These are phyloP conservation scores for Anabacerthia variegaticeps DNA, from an alignment of 2,797 vertebrate genomes.

Conservation along the genomic window DNA sequence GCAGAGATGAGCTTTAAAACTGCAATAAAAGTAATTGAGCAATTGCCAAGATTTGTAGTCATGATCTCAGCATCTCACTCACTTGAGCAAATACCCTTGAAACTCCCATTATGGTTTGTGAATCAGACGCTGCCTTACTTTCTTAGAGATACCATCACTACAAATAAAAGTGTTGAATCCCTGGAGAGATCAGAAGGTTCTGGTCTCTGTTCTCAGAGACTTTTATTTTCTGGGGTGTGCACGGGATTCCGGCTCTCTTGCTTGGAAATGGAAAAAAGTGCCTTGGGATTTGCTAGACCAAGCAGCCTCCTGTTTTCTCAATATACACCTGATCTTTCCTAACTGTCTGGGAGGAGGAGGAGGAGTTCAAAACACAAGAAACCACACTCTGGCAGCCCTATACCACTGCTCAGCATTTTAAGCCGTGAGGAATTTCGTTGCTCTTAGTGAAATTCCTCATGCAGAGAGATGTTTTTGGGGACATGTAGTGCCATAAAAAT, in stretches of 20 bases:
- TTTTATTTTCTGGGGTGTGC: neutral
- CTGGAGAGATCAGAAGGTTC: neutral
- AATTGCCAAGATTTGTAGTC: conserved; percentile 20
- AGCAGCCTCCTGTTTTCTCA: neutral
- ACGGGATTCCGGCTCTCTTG: neutral
- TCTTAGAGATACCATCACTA: conserved; percentile 47
- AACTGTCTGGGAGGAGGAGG: neutral
- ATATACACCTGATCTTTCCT: neutral
- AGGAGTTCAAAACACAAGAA: conserved; percentile 23
- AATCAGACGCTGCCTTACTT: conserved; percentile 3
- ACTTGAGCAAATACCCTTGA: conserved; percentile 22
- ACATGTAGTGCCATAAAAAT: neutral
- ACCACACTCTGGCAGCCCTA: neutral
- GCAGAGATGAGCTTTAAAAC: conserved; percentile 18
- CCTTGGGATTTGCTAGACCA: neutral
- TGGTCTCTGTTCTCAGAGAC: neutral
- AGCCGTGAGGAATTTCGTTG: neutral
- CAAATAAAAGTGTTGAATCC: conserved; percentile 13
- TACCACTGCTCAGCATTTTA: neutral
- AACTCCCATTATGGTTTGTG: conserved; percentile 52
- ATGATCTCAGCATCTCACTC: conserved; percentile 21
- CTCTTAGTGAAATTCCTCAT: neutral
- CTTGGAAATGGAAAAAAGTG: neutral
- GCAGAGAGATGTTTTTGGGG: neutral
- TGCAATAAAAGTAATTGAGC: conserved; percentile 26